phyloP scores from a whole-genome alignment of 2,113 vertebrate genomes.

The Atlantisia rogersi region DNA sequence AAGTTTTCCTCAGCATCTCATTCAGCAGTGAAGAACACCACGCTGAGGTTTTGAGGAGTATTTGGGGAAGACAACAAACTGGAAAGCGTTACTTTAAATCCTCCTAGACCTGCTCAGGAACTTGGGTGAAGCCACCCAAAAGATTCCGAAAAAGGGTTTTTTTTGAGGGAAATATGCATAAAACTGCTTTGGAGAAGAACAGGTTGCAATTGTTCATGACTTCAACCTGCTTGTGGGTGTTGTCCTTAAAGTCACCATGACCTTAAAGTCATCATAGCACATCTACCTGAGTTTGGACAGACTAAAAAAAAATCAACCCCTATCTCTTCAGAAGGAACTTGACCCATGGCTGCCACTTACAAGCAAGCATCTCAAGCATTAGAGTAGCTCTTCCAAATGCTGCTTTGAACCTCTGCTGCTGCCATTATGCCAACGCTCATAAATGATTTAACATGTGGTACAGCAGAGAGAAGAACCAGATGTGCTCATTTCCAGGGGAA shows the following conservation, averaged over 20 bases:
- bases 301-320: neutral
- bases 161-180: neutral
- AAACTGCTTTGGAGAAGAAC: neutral
- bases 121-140: neutral
- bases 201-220: neutral
- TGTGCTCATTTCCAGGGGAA: constrained; percentile 69
- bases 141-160: neutral
- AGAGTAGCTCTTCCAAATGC: neutral
- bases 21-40: neutral
- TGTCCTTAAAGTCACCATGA: neutral
- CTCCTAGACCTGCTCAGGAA: neutral
- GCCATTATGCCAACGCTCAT: constrained; percentile 44
- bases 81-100: neutral
- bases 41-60: neutral
- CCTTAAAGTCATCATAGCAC: neutral
- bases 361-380: neutral
- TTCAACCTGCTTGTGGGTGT: neutral
- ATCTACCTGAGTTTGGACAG: neutral
- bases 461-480: constrained; percentile 65
- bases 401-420: constrained; percentile 26
- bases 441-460: constrained; percentile 60
- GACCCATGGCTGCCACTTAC: neutral
- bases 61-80: neutral
- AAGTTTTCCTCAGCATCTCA: neutral
- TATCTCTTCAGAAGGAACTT: neutral